Conservation (phyloP, 2,888 invertebrate species). For the Pseudococcus longispinus region DNA sequence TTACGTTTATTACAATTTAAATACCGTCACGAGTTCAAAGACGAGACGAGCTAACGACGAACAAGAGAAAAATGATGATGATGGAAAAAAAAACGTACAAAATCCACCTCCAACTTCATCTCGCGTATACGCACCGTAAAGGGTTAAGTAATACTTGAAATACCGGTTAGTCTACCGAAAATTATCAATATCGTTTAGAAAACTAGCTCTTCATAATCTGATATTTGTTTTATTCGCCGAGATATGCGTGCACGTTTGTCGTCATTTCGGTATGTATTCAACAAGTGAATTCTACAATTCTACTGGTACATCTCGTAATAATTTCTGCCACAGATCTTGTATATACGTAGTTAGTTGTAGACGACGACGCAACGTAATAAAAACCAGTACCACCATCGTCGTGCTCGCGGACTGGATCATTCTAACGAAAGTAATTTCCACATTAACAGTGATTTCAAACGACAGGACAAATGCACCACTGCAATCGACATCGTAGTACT, state of each 20-base stretch:
- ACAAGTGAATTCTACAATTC: not conserved
- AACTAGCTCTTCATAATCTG: slow-evolving; percentile 22
- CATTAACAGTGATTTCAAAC: not conserved
- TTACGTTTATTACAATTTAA: slow-evolving; percentile 18
- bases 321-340: not conserved
- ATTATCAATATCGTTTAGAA: slow-evolving; percentile 11
- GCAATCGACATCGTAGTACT: not conserved
- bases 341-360: not conserved
- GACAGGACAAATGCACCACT: not conserved
- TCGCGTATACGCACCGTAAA: not conserved
- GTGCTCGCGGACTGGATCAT: not conserved
- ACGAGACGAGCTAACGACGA: not conserved
- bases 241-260: not conserved
- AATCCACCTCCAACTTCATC: not conserved
- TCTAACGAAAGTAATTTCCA: slow-evolving; percentile 22
- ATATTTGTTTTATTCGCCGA: slow-evolving; percentile 22
- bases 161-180: slow-evolving; percentile 46
- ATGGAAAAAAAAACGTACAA: not conserved
- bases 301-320: not conserved
- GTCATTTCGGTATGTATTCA: not conserved
- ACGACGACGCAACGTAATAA: not conserved
- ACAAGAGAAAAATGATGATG: not conserved
- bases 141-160: slow-evolving; percentile 44
- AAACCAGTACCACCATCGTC: not conserved
- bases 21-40: slow-evolving; percentile 6